Conservation (phyloP, 1,140 invertebrate genomes). For the Brachionus manjavacas region DNA sequence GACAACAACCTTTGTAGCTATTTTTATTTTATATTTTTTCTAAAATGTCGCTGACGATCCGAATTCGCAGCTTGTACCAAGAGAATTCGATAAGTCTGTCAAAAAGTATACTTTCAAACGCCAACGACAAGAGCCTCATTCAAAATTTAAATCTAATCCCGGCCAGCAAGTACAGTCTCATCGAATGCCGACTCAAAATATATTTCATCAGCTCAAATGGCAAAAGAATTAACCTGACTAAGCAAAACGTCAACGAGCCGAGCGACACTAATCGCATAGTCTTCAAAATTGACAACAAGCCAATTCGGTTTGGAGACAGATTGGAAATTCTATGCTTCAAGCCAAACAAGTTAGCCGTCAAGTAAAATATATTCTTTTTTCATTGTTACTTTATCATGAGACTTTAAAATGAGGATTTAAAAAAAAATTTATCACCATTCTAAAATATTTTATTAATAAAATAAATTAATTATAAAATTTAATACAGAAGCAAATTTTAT, state of each 20-base stretch:
- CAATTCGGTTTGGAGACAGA: neutral
- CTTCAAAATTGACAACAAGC: neutral
- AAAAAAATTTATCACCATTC: neutral
- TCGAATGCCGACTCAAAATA: conserved; percentile 2
- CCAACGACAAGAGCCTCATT: neutral
- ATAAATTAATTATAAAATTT: too few relatives aligned
- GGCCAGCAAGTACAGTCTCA: neutral
- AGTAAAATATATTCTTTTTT: neutral
- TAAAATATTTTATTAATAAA: too few relatives aligned
- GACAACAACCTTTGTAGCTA: neutral
- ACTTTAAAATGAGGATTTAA: neutral
- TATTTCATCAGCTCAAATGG: neutral
- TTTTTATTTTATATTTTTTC: neutral
- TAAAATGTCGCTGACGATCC: neutral
- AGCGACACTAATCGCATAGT: neutral
- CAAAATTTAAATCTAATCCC: neutral
- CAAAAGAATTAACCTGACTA: neutral
- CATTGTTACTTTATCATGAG: too few relatives aligned
- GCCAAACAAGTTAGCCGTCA: neutral
- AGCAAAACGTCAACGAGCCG: neutral
- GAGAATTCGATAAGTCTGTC: neutral
- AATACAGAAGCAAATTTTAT: neutral
- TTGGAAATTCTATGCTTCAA: conserved; percentile 22
- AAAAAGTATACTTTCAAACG: neutral
- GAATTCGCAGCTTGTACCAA: neutral